Evolutionary conservation across 2,888 invertebrate species (phyloP).

Genomic region (Exocentrus adspersus): DNA sequence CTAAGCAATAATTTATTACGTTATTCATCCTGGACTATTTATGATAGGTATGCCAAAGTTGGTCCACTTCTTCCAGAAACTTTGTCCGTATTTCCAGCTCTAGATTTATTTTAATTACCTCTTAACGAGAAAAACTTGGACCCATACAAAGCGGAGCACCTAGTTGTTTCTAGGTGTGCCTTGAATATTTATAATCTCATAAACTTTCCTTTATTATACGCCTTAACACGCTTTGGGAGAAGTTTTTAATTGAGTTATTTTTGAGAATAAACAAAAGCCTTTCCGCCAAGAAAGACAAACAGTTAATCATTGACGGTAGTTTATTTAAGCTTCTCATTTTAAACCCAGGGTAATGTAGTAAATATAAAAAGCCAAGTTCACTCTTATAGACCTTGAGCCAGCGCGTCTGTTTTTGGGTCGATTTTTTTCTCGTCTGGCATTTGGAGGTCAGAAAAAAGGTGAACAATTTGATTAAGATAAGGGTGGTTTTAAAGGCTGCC

Average conservation of each 20-base stretch:
- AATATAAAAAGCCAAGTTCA: neutral
- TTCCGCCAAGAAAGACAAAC: conserved; percentile 9
- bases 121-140: conserved; percentile 59
- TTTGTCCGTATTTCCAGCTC: conserved; percentile 47
- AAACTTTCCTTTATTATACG: conserved; percentile 35
- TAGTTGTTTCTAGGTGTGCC: conserved; percentile 56
- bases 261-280: conserved; percentile 22
- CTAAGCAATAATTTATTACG: too few relatives aligned
- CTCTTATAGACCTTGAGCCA: too few relatives aligned
- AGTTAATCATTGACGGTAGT: conserved; percentile 1
- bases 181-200: conserved; percentile 48
- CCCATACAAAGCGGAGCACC: conserved; percentile 57
- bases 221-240: conserved; percentile 22
- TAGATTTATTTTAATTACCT: conserved; percentile 62
- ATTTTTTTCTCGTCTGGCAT: too few relatives aligned
- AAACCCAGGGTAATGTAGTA: neutral
- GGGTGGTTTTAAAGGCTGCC: too few relatives aligned
- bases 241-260: conserved; percentile 41
- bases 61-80: conserved; percentile 39
- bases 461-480: too few relatives aligned
- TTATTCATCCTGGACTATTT: too few relatives aligned
- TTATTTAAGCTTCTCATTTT: neutral
- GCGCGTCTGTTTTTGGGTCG: too few relatives aligned
- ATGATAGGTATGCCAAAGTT: conserved; percentile 30
- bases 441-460: too few relatives aligned